A percentile compares a stretch with the other conserved stretches of the same genome.
Conservation (phyloP, 2,797 vertebrate genomes). For the Pangasius larnaudii region DNA sequence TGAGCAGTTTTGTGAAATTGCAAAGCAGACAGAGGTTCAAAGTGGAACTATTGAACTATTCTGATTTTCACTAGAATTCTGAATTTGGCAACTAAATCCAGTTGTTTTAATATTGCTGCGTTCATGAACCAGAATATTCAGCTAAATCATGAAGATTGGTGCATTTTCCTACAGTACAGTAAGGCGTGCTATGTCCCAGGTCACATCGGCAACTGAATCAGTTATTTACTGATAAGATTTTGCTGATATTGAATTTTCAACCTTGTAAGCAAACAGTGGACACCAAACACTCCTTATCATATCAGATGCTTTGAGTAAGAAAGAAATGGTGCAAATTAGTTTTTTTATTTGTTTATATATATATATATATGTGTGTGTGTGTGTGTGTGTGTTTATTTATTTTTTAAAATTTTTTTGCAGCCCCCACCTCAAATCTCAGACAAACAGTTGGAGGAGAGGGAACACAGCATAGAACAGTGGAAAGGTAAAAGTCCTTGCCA, state of each 20-base stretch:
- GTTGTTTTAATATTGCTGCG: background rate
- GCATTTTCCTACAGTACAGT: background rate
- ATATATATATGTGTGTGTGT: no score
- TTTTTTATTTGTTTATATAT: background rate
- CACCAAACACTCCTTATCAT: background rate
- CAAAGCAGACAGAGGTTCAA: background rate
- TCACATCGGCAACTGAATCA: background rate
- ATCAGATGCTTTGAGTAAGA: background rate
- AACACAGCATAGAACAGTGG: conserved; percentile 96
- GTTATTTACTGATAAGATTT: background rate
- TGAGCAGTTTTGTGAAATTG: background rate
- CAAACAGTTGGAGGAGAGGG: conserved; percentile 93
- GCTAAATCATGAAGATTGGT: background rate
- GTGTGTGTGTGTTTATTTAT: no score
- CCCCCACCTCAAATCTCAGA: conserved; percentile 96
- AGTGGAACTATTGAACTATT: background rate
- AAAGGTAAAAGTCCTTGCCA: conserved; percentile 81
- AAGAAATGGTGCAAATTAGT: background rate
- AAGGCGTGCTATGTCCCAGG: background rate
- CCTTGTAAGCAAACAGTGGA: background rate
- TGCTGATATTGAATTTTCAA: background rate
- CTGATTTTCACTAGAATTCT: background rate
- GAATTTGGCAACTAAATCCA: background rate
- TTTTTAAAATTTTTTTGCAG: conserved; percentile 72
- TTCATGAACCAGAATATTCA: background rate